phyloP scores from a whole-genome alignment of 2,797 vertebrate species.

The Menidia menidia region DNA sequence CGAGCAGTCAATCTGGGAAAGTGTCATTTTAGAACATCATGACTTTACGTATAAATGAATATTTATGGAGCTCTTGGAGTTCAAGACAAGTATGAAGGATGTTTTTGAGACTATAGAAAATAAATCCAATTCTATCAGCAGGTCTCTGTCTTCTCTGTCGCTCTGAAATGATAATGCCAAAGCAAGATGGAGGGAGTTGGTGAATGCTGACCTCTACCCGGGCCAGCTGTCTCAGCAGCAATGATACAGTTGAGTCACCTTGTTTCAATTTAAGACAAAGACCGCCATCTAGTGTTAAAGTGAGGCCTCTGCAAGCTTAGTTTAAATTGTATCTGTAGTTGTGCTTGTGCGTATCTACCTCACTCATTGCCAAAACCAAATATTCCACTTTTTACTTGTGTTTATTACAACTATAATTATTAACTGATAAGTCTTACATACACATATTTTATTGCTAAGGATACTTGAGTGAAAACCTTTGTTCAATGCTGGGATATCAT shows the following conservation, averaged over 20 bases:
- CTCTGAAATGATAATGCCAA: neutral
- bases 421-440: too few species aligned
- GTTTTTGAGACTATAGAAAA: conserved; percentile 89
- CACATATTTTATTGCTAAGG: too few species aligned
- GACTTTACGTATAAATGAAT: conserved; percentile 76
- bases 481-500: too few species aligned
- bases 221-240: neutral
- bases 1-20: conserved; percentile 64
- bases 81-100: conserved; percentile 84
- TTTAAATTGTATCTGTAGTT: too few species aligned
- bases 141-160: conserved; percentile 56
- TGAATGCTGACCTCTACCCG: neutral
- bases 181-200: neutral
- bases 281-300: conserved; percentile 56
- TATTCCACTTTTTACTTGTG: too few species aligned
- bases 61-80: conserved; percentile 83
- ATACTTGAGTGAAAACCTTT: too few species aligned
- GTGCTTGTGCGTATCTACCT: too few species aligned
- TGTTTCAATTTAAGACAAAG: neutral
- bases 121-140: conserved; percentile 87
- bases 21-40: conserved; percentile 58
- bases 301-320: neutral
- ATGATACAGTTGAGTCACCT: too few species aligned
- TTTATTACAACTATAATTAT: too few species aligned
- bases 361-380: too few species aligned